These are phyloP conservation scores for Neoitamus cyanurus DNA, from an alignment of 2,888 invertebrate genomes.

Conservation along the genomic window DNA sequence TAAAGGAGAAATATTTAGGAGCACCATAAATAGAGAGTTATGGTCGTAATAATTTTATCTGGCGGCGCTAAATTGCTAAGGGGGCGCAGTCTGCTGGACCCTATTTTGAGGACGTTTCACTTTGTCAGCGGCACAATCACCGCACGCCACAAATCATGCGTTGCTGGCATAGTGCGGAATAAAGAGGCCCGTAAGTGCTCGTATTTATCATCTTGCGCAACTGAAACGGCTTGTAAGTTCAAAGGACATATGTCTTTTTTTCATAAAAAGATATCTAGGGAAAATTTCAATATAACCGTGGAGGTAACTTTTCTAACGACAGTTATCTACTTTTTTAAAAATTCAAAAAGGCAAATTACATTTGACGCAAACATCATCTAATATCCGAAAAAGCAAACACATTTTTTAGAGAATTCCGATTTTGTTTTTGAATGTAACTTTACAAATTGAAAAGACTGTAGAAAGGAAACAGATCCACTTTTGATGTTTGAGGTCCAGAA, in stretches of 20 bases:
- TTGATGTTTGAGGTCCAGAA: too few species aligned
- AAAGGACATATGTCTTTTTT: background rate
- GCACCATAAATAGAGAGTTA: slow-evolving; percentile 32
- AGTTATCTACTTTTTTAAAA: too few species aligned
- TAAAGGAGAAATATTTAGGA: slow-evolving; percentile 35
- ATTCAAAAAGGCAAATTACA: too few species aligned
- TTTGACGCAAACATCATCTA: too few species aligned
- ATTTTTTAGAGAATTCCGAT: too few species aligned
- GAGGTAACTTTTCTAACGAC: too few species aligned
- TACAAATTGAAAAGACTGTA: too few species aligned
- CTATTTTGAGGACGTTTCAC: background rate
- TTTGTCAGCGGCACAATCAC: background rate
- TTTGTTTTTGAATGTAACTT: too few species aligned
- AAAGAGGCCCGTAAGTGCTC: background rate
- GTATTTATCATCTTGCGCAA: background rate
- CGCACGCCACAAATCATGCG: background rate
- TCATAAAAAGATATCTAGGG: too few species aligned
- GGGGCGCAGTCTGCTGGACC: background rate
- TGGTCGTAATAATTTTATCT: background rate
- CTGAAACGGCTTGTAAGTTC: background rate
- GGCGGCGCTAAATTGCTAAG: background rate
- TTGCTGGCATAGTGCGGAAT: background rate
- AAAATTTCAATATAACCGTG: too few species aligned
- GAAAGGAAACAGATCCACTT: too few species aligned
- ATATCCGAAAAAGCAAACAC: too few species aligned